Base-by-base conservation (phyloP, 2,113 vertebrate species). In the Oncorhynchus clarkii region DNA sequence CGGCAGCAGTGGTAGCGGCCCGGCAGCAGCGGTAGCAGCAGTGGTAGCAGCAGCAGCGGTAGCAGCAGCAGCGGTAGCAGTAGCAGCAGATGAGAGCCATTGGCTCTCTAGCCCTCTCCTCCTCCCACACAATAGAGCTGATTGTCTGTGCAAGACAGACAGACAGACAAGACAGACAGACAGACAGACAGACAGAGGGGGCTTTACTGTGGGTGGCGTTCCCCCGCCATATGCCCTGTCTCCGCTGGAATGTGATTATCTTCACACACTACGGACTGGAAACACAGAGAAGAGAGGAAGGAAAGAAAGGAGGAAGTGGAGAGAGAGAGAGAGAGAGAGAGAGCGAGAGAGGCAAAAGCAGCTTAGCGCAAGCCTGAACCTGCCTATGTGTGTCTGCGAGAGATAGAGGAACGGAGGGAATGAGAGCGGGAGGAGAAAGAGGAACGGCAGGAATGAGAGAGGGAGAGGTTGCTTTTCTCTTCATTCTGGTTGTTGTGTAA, bases 231-330 rank as follows among this genome's bases (percentile, higher is more conserved):
- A 95, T 95, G 95, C 93, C 93, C 91, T 80, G 83, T 95, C 95
- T 95, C 94, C 85, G 60, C 91, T 88, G 94, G 95, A 96, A 96
- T 97, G 96, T 94, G 92, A 95, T 96, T 94, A 93, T 94, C 92
- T 92, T 91, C 88, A 82, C 88, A 89, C 85, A 88, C 84, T 84
- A 84, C 81, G 88, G 88, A 89, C 88, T 83, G 80, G 26, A 24
- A 88, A 83, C 85, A 89, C 89, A 87, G 66, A 74, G 26, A 72
- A 89, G 89, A 72, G 84, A 26, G 16, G 14, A 29, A 2, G 26
- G 31, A 45, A 57, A 65, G 16, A 73, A 48, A 75, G 27, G 67
- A 77, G 81, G 69, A 48, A 79, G 78, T 78, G 31, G 71, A 5
- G 39, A 67, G 76, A 4, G 39, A 67, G 26, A 29, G 18, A 6